Evolutionary conservation across 2,888 invertebrate genomes (phyloP), one percentile per base, ranked within the genome.

Genomic region (Hermaeophaga mercurialis): DNA sequence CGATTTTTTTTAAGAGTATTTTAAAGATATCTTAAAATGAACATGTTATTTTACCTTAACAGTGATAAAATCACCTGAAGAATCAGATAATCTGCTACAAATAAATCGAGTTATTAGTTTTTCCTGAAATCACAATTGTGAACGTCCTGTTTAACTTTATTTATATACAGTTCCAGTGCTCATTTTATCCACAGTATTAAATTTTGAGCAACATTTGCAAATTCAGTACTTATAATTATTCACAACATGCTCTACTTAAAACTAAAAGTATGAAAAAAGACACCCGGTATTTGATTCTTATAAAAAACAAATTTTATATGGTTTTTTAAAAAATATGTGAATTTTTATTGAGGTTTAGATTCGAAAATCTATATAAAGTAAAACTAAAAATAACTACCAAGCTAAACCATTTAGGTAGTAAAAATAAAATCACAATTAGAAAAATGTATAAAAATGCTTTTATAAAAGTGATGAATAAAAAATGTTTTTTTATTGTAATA

Each of bases 151-250:
- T 28, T 12, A 15, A 43, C 43, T 24, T 52, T 52, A 52, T 52
- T 52, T 52, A 52, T 43, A 34, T 52, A 52, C 24, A 52, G 11
- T 43, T 22, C n/a, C 6, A 19, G 34, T 52, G 44, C 43, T 52
- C 52, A 43, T n/a, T 22, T 41, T 43, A 43, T 50, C 33, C 43
- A 43, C 43, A 52, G 22, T 52, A 41, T 33, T 34, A 52, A 52
- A 31, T 52, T 34, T 50, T 52, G 52, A 52, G 52, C 52, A 52
- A 52, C 52, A 19, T 52, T 52, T 52, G 26, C 22, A 52, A 44
- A 52, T 34, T 44, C 43, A 52, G 43, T 34, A 52, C 49, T 50
- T 44, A 43, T 43, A 22, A 38, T 43, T 50, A 50, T 49, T 49
- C 50, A 50, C 28, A 33, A 50, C 19, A 33, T 43, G 41, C 33